phyloP scores from a whole-genome alignment of 2,888 invertebrate species.

The Calephelis perditalis region DNA sequence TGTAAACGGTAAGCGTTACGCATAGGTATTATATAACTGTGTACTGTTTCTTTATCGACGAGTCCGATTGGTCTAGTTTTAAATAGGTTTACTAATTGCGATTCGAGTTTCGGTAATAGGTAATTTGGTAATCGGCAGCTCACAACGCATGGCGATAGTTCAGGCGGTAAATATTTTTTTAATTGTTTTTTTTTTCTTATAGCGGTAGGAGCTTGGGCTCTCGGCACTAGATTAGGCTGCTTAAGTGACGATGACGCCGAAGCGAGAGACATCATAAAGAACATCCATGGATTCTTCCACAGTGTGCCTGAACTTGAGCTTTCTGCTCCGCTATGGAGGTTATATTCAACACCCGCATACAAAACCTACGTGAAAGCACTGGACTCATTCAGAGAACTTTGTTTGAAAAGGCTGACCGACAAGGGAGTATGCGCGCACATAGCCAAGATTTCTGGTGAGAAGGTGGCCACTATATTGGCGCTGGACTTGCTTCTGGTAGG shows the following conservation, averaged over 20 bases:
- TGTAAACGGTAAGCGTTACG: no score
- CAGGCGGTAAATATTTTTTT: conserved; percentile 19
- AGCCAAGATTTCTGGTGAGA: conserved; percentile 52
- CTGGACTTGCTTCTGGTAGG: conserved; percentile 88
- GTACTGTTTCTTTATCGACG: background rate
- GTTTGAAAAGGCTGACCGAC: conserved; percentile 61
- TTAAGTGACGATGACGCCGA: conserved; percentile 83
- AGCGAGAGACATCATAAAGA: conserved; percentile 86
- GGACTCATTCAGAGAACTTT: conserved; percentile 83
- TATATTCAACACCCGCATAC: conserved; percentile 84
- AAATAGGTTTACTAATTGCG: no score
- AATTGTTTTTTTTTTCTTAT: conserved; percentile 30
- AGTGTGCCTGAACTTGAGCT: conserved; percentile 86
- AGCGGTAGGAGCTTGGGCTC: conserved; percentile 89
- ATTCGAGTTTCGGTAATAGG: no score
- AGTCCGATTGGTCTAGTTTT: no score
- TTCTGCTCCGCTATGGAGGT: conserved; percentile 85
- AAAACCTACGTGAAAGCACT: conserved; percentile 84
- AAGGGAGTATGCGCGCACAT: conserved; percentile 66
- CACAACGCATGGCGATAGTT: no score
- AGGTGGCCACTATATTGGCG: conserved; percentile 83
- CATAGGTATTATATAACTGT: no score
- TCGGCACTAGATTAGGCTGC: conserved; percentile 89
- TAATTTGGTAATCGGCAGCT: no score
- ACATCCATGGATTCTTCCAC: conserved; percentile 87